These are phyloP conservation scores for Cephus pygmeus DNA, from an alignment of 2,888 invertebrate species.

Conservation along the genomic window DNA sequence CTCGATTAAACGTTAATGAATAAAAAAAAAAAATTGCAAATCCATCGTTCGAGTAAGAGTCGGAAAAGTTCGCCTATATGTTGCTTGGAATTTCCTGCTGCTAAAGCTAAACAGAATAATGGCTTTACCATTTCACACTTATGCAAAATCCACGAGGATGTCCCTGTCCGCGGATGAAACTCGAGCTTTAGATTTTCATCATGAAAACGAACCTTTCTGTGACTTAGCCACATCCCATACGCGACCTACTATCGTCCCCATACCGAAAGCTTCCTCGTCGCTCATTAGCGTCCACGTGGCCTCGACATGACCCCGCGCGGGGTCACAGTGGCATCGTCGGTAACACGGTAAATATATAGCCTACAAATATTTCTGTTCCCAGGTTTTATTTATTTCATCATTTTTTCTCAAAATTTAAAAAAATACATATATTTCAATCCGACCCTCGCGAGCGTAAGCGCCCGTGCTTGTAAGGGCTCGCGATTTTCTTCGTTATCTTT, in stretches of 20 bases:
- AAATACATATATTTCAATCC: conserved; percentile 65
- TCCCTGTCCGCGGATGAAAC: neutral
- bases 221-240: neutral
- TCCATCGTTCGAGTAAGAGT: neutral
- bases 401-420: conserved; percentile 63
- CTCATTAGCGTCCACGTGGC: conserved; percentile 8
- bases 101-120: neutral
- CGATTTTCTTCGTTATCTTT: conserved; percentile 35
- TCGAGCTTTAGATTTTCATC: neutral
- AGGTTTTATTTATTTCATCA: conserved; percentile 40
- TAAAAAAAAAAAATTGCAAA: neutral
- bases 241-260: neutral
- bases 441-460: conserved; percentile 24
- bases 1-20: neutral
- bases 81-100: neutral
- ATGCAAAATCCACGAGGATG: neutral
- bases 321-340: conserved; percentile 35
- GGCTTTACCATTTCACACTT: neutral
- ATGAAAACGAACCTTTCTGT: neutral
- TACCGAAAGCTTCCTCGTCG: neutral
- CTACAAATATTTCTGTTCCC: conserved; percentile 57
- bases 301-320: conserved; percentile 29
- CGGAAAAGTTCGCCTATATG: neutral
- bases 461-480: conserved; percentile 24
- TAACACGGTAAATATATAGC: conserved; percentile 51